Percentiles rank a stretch among this genome's conserved stretches.
Evolutionary conservation across 2,888 invertebrate species (phyloP).

Genomic region (Odontocolon sp.): DNA sequence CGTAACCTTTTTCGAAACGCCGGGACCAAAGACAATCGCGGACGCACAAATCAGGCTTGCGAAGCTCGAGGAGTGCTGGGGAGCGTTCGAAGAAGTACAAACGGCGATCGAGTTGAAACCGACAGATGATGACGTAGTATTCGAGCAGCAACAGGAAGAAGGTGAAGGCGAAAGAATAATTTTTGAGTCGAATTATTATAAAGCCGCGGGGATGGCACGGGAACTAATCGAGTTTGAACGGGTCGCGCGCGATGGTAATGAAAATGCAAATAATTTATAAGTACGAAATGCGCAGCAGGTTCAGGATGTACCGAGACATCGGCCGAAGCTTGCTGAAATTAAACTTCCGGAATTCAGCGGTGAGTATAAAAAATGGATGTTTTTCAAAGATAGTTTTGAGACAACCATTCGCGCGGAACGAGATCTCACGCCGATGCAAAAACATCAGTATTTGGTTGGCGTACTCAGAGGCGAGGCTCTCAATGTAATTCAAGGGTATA

Average conservation of each 20-base stretch:
- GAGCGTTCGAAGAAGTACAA: constrained; percentile 22
- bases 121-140: not conserved
- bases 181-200: constrained; percentile 31
- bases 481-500: constrained; percentile 25
- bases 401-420: constrained; percentile 21
- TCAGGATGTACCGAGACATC: not conserved
- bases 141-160: not conserved
- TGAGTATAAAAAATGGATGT: constrained; percentile 41
- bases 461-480: constrained; percentile 36
- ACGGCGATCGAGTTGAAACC: not conserved
- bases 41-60: constrained; percentile 10
- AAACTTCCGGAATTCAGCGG: constrained; percentile 39
- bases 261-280: not conserved
- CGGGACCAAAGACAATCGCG: too few relatives aligned
- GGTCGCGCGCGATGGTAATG: not conserved
- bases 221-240: constrained; percentile 16
- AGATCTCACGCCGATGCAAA: constrained; percentile 36
- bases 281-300: not conserved
- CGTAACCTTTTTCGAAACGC: constrained; percentile 6
- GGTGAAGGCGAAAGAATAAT: constrained; percentile 19
- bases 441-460: constrained; percentile 50
- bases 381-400: constrained; percentile 48
- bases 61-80: constrained; percentile 24
- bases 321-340: constrained; percentile 30
- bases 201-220: constrained; percentile 22